Evolutionary conservation across 1,140 invertebrate species (phyloP).

Genomic region (Zaprionus ghesquierei): DNA sequence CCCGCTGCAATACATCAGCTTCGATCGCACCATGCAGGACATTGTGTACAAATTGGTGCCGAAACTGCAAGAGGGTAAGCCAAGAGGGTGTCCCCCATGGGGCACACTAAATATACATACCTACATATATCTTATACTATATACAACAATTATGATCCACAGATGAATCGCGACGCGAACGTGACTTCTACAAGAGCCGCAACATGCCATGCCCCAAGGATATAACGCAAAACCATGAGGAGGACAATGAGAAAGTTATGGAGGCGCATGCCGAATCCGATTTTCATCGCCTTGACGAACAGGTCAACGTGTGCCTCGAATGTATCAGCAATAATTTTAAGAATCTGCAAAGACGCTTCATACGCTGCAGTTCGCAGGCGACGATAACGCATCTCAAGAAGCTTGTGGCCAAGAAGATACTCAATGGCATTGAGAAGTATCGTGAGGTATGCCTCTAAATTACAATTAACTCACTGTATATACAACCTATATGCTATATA

Average conservation of each 20-base stretch:
- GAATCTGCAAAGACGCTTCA: slow-evolving; percentile 93
- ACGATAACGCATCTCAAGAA: slow-evolving; percentile 99
- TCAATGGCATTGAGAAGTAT: slow-evolving; percentile 96
- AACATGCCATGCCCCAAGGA: slow-evolving; percentile 95
- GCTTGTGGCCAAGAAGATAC: slow-evolving; percentile 97
- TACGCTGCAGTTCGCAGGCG: slow-evolving; percentile 96
- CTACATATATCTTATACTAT: background rate
- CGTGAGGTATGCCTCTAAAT: too few species aligned
- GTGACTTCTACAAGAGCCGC: slow-evolving; percentile 92
- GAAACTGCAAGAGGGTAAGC: slow-evolving; percentile 93
- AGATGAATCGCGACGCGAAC: slow-evolving; percentile 94
- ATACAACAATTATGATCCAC: slow-evolving; percentile 52
- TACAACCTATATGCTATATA: background rate
- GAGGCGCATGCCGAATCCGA: slow-evolving; percentile 92
- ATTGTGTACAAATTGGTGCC: slow-evolving; percentile 99
- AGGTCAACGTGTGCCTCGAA: slow-evolving; percentile 95
- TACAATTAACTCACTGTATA: background rate
- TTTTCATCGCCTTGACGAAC: slow-evolving; percentile 97
- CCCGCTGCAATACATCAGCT: slow-evolving; percentile 97
- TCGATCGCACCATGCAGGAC: slow-evolving; percentile 99
- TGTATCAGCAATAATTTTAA: slow-evolving; percentile 93
- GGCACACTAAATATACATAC: background rate
- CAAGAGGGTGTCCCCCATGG: too few species aligned
- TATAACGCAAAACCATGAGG: slow-evolving; percentile 86
- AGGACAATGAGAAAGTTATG: slow-evolving; percentile 80